Evolutionary conservation across 2,888 invertebrate species (phyloP).

Genomic region (Steinernema hermaphroditum): DNA sequence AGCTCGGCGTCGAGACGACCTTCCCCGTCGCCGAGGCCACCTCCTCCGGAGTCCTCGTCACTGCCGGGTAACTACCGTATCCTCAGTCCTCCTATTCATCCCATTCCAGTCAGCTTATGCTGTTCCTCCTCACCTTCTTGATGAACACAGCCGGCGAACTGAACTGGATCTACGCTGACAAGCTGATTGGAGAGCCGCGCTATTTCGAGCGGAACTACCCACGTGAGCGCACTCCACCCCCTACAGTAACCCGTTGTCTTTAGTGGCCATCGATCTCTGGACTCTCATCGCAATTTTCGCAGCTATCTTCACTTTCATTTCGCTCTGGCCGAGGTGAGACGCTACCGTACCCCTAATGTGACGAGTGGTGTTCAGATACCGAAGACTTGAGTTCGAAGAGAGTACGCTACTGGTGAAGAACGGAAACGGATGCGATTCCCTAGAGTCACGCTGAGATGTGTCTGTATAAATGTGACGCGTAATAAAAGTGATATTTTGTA

Average conservation of each 20-base stretch:
- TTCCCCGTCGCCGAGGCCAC: constrained; percentile 63
- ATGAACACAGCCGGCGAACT: constrained; percentile 41
- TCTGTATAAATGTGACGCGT: not conserved
- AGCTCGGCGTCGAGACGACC: constrained; percentile 63
- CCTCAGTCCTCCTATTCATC: not conserved
- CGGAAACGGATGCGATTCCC: constrained; percentile 1
- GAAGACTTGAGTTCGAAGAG: constrained; percentile 35
- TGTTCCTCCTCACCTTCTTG: constrained; percentile 44
- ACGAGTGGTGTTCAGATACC: not conserved
- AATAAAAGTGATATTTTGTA: not conserved
- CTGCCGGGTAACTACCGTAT: constrained; percentile 45
- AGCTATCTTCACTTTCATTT: constrained; percentile 42
- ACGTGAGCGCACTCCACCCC: not conserved
- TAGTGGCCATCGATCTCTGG: constrained; percentile 48
- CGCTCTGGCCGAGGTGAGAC: constrained; percentile 44
- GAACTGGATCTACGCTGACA: constrained; percentile 38
- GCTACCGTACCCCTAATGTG: too few species aligned
- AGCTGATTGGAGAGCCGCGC: not conserved
- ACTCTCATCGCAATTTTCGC: constrained; percentile 38
- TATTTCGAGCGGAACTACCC: not conserved
- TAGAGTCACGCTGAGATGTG: constrained; percentile 4
- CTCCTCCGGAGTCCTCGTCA: constrained; percentile 57
- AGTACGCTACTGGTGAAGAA: constrained; percentile 51
- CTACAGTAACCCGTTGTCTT: constrained; percentile 28
- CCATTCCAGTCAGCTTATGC: constrained; percentile 40